phyloP scores from a whole-genome alignment of 2,888 invertebrate genomes.

The Sussaba pulchella region DNA sequence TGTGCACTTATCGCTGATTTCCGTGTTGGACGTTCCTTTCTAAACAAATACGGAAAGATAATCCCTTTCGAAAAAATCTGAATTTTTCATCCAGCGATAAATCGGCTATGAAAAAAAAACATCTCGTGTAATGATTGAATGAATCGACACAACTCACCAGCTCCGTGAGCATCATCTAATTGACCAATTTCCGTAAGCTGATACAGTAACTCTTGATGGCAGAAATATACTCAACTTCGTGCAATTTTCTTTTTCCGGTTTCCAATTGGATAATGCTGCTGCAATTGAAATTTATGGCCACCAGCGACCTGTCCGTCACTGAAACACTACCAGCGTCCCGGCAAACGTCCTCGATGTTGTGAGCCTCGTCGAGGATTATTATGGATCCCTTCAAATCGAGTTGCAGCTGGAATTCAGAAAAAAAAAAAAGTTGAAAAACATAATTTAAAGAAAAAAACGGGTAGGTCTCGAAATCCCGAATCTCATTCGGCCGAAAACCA shows the following conservation, averaged over 20 bases:
- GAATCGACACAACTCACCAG: slow-evolving; percentile 44
- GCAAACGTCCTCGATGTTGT: slow-evolving; percentile 92
- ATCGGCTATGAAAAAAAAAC: too few species aligned
- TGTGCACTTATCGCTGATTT: slow-evolving; percentile 75
- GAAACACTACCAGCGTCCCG: slow-evolving; percentile 88
- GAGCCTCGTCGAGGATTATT: slow-evolving; percentile 92
- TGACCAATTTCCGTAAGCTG: slow-evolving; percentile 63
- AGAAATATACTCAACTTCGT: slow-evolving; percentile 21
- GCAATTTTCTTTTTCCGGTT: not conserved
- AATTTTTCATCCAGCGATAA: too few species aligned
- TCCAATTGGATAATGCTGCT: slow-evolving; percentile 8
- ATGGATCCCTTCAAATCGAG: slow-evolving; percentile 87
- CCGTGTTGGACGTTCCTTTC: slow-evolving; percentile 31
- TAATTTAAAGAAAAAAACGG: too few species aligned
- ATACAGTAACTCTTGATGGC: slow-evolving; percentile 36
- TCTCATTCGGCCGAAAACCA: too few species aligned
- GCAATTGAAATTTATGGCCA: slow-evolving; percentile 83
- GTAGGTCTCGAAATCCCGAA: too few species aligned
- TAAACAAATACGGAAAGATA: too few species aligned
- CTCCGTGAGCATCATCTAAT: slow-evolving; percentile 9
- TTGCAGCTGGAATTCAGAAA: slow-evolving; percentile 86
- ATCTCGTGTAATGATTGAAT: not conserved
- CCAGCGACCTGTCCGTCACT: slow-evolving; percentile 85
- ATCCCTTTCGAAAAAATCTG: too few species aligned
- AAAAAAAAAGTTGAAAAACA: too few species aligned